Evolutionary conservation across 2,888 invertebrate species (phyloP), one percentile per base, ranked within the genome.

Genomic region (Stenichneumon culpator): DNA sequence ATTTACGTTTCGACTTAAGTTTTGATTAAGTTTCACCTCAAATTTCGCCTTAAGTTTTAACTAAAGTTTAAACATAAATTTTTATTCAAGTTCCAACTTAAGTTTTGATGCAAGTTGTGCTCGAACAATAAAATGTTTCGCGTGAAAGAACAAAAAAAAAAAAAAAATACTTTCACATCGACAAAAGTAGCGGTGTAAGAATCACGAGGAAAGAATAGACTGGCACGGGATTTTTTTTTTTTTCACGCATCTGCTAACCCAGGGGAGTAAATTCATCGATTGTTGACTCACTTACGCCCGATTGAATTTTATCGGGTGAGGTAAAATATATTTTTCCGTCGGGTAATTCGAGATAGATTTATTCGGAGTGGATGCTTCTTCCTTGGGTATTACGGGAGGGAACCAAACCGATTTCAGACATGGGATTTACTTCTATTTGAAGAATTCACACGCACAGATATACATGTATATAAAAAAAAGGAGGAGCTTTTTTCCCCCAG

Each of bases 401-500:
- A 50, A 75, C 67, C 28, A 25, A 67, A 52, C 65, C 65, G 54
- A 77, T 77, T 77, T 77, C 22, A 67, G 50, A 39, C 14, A 67
- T 54, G 22, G 77, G 65, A 67, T 67, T 77, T 28, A 77, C 67
- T 77, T 77, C 44, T 77, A 77, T 67, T 67, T 16, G 67, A 25
- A 25, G 19, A 44, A 47, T 52, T 6, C n/a, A 52, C n/a, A 52
- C 25, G 39, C 60, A 28, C 57, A 60, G 11, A 60, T 52, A 52
- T 70, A 52, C 1, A 54, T 50, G 19, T 28, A 70, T 14, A 16
- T 14, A 74, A 28, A 63, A 63, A 60, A 44, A n/a, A 14, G 4
- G 11, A 28, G 22, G 47, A 22, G 14, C 14, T 32, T 52, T 72
- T 65, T 36, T 9, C 36, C 44, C 7, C 36, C 39, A n/a, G 50